Conservation (phyloP, 2,113 vertebrate genomes). For the Synodontis membranacea region DNA sequence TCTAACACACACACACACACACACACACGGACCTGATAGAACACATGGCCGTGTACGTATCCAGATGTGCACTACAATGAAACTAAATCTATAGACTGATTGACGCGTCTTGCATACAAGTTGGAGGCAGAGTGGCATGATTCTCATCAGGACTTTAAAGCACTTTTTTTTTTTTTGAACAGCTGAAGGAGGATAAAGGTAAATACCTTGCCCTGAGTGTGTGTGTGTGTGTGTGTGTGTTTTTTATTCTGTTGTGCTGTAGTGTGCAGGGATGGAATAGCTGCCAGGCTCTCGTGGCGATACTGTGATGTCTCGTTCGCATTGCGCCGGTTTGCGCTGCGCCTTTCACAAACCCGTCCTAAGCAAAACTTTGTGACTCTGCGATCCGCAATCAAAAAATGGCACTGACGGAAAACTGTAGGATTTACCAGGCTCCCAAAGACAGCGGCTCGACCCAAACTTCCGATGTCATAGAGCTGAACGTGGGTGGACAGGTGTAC, state of each 20-base stretch:
- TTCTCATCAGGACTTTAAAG: constrained; percentile 6
- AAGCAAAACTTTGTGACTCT: constrained; percentile 36
- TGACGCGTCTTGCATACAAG: constrained; percentile 21
- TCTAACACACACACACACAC: constrained; percentile 19
- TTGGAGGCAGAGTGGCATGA: constrained; percentile 9
- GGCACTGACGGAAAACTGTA: constrained; percentile 95
- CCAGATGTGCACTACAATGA: constrained; percentile 1
- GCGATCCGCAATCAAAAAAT: constrained; percentile 74
- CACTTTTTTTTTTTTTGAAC: not conserved
- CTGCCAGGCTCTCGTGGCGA: not conserved
- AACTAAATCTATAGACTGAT: not conserved
- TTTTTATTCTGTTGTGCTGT: not conserved
- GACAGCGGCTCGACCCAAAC: constrained; percentile 81
- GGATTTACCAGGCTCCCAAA: constrained; percentile 83
- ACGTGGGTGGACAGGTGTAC: constrained; percentile 98
- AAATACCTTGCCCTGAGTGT: not conserved
- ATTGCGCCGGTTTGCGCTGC: constrained; percentile 15
- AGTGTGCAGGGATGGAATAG: not conserved
- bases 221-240: not conserved
- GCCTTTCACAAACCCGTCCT: not conserved
- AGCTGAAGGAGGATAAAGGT: constrained; percentile 6
- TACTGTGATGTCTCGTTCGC: constrained; percentile 8
- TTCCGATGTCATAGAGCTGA: constrained; percentile 94
- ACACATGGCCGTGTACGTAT: not conserved
- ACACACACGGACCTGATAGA: not conserved